Percentiles rank a stretch among this genome's conserved stretches.
Conservation (phyloP, 2,797 vertebrate species). For the Enteromius thamalakanensis region DNA sequence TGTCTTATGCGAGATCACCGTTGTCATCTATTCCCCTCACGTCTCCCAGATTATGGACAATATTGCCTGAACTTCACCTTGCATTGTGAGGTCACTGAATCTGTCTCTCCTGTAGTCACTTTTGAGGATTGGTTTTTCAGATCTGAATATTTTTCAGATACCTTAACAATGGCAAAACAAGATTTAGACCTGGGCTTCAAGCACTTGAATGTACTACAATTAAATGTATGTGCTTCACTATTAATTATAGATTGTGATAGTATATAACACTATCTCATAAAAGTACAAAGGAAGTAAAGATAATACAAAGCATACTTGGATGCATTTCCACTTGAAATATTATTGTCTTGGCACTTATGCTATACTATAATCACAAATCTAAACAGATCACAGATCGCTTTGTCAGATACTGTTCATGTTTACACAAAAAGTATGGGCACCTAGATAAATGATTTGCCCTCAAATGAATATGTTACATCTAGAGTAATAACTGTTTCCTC, state of each 20-base stretch:
- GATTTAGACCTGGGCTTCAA: background rate
- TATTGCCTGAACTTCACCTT: slow-evolving; percentile 7
- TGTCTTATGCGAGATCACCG: background rate
- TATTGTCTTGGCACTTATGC: background rate
- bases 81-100: background rate
- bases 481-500: background rate
- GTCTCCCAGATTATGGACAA: slow-evolving; percentile 9
- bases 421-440: background rate
- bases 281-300: background rate
- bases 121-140: background rate
- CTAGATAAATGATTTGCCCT: background rate
- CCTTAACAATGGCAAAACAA: too few species aligned
- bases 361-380: background rate
- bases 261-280: background rate
- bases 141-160: too few species aligned
- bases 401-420: background rate
- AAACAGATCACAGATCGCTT: background rate
- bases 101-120: background rate
- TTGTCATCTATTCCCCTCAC: slow-evolving; percentile 29
- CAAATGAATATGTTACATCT: background rate
- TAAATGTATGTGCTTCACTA: background rate
- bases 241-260: background rate
- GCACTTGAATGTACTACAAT: background rate
- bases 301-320: background rate
- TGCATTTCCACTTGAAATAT: background rate